Conservation (phyloP, 2,797 vertebrate genomes). For the Scleropages formosus region DNA sequence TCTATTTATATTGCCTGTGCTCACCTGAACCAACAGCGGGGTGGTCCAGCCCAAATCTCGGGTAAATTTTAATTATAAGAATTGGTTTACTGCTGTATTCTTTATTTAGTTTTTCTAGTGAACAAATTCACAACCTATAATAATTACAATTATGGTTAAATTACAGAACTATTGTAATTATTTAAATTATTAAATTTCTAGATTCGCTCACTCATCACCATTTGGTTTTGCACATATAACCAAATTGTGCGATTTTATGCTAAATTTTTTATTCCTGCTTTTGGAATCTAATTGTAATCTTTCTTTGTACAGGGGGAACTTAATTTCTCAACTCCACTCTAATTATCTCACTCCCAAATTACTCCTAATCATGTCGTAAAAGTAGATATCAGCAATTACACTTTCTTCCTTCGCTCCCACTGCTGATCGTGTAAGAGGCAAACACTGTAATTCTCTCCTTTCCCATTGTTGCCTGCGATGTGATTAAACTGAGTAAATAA, state of each 20-base stretch:
- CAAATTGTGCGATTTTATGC: background rate
- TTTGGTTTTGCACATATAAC: background rate
- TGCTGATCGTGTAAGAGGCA: slow-evolving; percentile 20
- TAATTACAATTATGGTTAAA: no score
- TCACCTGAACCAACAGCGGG: no score
- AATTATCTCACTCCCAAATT: slow-evolving; percentile 24
- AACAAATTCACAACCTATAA: no score
- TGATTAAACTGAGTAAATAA: slow-evolving; percentile 32
- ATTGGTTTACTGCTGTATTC: no score
- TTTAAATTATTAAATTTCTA: no score
- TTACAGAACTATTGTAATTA: no score
- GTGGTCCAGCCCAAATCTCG: no score
- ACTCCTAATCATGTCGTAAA: slow-evolving; percentile 14
- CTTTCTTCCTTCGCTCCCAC: background rate
- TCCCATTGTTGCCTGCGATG: slow-evolving; percentile 4
- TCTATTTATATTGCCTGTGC: no score
- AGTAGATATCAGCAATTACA: slow-evolving; percentile 6
- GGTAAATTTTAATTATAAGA: no score
- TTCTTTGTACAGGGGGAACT: slow-evolving; percentile 9
- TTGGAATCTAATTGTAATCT: slow-evolving; percentile 14
- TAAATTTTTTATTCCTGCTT: background rate
- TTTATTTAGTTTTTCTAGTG: no score
- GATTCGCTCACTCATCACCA: background rate
- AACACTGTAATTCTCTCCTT: background rate
- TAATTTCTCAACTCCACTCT: background rate